Evolutionary conservation across 2,797 vertebrate genomes (phyloP).

Genomic region (Coregonus suidteri): DNA sequence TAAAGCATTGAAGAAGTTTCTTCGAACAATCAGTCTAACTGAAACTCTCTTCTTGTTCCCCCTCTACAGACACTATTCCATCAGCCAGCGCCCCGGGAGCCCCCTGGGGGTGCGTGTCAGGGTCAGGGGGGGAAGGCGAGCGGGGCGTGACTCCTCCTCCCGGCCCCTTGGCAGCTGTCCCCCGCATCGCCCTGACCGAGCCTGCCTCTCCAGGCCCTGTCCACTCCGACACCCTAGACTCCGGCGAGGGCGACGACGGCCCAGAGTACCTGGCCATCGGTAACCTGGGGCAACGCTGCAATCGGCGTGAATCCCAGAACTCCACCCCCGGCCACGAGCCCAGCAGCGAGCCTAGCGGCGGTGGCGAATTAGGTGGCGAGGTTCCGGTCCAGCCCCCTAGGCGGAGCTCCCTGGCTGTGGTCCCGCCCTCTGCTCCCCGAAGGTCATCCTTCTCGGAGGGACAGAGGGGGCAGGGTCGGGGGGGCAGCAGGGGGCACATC

Average conservation of each 20-base stretch:
- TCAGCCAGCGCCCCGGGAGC: constrained; percentile 46
- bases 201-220: constrained; percentile 55
- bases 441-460: constrained; percentile 92
- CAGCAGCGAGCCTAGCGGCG: background rate
- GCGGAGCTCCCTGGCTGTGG: constrained; percentile 27
- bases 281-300: constrained; percentile 82
- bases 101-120: constrained; percentile 64
- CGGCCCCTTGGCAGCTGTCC: constrained; percentile 19
- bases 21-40: constrained; percentile 17
- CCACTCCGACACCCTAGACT: constrained; percentile 52
- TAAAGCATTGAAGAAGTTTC: too few species aligned
- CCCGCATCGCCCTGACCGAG: constrained; percentile 61
- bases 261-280: constrained; percentile 96
- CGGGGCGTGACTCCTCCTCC: constrained; percentile 26
- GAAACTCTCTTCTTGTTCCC: constrained; percentile 32
- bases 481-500: constrained; percentile 79
- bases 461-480: constrained; percentile 68
- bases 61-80: constrained; percentile 65
- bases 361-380: constrained; percentile 15
- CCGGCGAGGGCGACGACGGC: constrained; percentile 84
- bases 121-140: background rate
- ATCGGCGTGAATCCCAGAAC: constrained; percentile 66
- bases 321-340: constrained; percentile 63
- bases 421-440: constrained; percentile 70
- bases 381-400: constrained; percentile 20